phyloP scores from a whole-genome alignment of 2,888 invertebrate species.

The Cacoxenus indagator region DNA sequence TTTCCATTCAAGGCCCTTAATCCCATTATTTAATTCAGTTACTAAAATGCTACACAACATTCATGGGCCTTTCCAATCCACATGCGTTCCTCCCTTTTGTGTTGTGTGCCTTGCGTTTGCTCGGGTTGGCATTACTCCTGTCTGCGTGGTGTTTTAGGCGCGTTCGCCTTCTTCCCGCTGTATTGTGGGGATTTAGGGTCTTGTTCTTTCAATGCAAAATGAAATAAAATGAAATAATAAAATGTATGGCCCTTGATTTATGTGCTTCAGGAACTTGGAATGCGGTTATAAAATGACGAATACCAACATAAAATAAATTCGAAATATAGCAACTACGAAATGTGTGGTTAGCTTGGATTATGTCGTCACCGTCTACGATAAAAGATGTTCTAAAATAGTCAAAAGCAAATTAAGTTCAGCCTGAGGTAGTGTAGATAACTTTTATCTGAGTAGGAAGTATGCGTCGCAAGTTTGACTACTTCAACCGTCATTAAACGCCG shows the following conservation, averaged over 20 bases:
- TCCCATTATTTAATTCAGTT: constrained; percentile 37
- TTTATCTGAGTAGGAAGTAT: too few species aligned
- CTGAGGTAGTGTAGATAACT: too few species aligned
- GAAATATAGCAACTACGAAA: background rate
- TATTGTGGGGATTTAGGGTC: too few species aligned
- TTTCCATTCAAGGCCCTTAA: constrained; percentile 25
- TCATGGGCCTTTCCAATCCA: constrained; percentile 2
- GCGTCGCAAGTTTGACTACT: too few species aligned
- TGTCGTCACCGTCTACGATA: too few species aligned
- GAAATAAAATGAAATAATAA: constrained; percentile 31
- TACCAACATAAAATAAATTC: background rate
- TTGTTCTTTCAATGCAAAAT: background rate
- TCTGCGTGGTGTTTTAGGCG: too few species aligned
- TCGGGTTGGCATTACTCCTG: background rate
- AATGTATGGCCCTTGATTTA: constrained; percentile 45
- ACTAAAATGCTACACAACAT: constrained; percentile 36
- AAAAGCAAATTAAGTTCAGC: too few species aligned
- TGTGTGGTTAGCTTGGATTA: too few species aligned
- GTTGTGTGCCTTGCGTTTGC: background rate
- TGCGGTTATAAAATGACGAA: background rate
- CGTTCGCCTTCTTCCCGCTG: too few species aligned
- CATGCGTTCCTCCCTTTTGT: background rate
- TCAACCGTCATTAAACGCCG: too few species aligned
- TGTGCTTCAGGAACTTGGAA: background rate
- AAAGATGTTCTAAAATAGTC: too few species aligned